A percentile compares a stretch with the other conserved stretches of the same genome.
phyloP scores from a whole-genome alignment of 2,888 invertebrate genomes.

The Sabatieria punctata region DNA sequence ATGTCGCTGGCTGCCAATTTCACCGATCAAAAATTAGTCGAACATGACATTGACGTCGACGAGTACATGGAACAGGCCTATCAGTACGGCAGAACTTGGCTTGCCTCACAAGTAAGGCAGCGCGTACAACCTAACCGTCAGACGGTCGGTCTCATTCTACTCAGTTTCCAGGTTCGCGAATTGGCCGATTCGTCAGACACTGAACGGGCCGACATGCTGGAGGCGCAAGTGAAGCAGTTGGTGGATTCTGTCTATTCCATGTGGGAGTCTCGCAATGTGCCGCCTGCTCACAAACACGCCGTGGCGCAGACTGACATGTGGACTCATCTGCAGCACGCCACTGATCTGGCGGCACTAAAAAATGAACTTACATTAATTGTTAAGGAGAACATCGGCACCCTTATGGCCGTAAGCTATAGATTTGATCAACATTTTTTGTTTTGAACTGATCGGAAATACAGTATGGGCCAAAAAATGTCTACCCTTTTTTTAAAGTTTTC shows the following conservation, averaged over 20 bases:
- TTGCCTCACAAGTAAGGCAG: slow-evolving; percentile 19
- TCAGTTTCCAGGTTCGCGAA: slow-evolving; percentile 15
- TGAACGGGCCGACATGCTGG: slow-evolving; percentile 26
- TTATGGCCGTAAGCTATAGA: slow-evolving; percentile 19
- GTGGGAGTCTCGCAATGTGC: slow-evolving; percentile 15
- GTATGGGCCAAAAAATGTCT: too few species aligned
- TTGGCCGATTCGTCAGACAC: slow-evolving; percentile 24
- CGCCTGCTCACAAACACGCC: background rate
- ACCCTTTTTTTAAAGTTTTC: too few species aligned
- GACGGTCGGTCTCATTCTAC: too few species aligned
- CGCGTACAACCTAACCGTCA: too few species aligned
- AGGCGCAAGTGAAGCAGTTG: slow-evolving; percentile 25
- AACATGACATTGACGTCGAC: slow-evolving; percentile 26
- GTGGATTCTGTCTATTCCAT: slow-evolving; percentile 27
- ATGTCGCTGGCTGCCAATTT: slow-evolving; percentile 23
- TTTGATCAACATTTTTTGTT: background rate
- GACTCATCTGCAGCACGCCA: slow-evolving; percentile 20
- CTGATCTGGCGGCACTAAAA: slow-evolving; percentile 23
- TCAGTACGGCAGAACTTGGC: slow-evolving; percentile 25
- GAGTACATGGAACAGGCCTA: slow-evolving; percentile 28
- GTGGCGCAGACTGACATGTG: slow-evolving; percentile 14
- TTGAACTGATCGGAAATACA: too few species aligned
- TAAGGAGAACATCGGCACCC: slow-evolving; percentile 29
- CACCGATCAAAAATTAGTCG: slow-evolving; percentile 23
- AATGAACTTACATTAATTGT: slow-evolving; percentile 24